phyloP scores from a whole-genome alignment of 2,113 vertebrate genomes.

The Myrmophylax atrothorax region DNA sequence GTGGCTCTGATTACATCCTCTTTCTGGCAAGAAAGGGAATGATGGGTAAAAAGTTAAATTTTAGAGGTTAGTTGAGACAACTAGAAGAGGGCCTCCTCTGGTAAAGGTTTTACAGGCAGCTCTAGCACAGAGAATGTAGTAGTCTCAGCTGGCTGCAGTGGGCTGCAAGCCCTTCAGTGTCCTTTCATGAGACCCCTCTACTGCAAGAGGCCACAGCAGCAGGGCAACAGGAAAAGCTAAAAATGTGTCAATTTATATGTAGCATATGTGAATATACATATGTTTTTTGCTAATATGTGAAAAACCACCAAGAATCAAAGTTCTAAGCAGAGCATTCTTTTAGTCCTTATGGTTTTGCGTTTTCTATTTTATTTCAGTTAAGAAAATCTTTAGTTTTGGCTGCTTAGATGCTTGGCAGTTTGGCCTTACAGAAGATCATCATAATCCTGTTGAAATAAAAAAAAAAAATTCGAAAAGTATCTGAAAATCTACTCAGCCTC shows the following conservation, averaged over 20 bases:
- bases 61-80: neutral
- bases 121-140: neutral
- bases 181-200: neutral
- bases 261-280: fast-evolving
- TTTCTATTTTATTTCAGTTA: neutral
- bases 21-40: neutral
- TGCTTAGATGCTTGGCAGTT: neutral
- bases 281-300: neutral
- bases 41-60: neutral
- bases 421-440: neutral
- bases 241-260: neutral
- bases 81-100: neutral
- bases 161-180: neutral
- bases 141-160: neutral
- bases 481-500: neutral
- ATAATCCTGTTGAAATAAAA: neutral
- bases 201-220: neutral
- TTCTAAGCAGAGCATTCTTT: neutral
- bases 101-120: neutral
- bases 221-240: neutral
- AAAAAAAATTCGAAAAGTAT: neutral
- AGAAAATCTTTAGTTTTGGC: neutral
- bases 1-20: neutral
- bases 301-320: neutral
- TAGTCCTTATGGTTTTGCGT: neutral